Conservation (phyloP, 1,140 invertebrate species). For the Pseudomyrmex cubaensis region DNA sequence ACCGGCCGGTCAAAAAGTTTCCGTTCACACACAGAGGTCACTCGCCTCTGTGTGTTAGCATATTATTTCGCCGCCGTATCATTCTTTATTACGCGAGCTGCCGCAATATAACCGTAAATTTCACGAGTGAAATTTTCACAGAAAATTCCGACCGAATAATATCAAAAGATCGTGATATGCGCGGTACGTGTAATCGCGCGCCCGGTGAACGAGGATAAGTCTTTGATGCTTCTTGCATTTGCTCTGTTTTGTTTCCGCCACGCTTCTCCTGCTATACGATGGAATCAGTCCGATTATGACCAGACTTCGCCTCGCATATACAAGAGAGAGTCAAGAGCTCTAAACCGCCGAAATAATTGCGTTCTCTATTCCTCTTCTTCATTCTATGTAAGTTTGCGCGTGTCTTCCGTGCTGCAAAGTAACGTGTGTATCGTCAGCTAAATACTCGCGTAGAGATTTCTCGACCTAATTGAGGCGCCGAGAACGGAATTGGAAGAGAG, state of each 20-base stretch:
- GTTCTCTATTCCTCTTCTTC: background rate
- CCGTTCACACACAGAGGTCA: conserved; percentile 18
- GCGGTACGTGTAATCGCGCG: background rate
- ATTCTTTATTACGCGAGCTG: conserved; percentile 36
- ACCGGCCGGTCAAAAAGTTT: conserved; percentile 40
- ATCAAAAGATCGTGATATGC: background rate
- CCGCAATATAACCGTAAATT: conserved; percentile 40
- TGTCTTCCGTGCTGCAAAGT: background rate
- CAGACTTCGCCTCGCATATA: conserved; percentile 53
- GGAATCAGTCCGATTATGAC: conserved; percentile 59
- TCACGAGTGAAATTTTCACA: conserved; percentile 15
- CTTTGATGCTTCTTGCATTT: conserved; percentile 19
- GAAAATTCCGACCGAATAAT: background rate
- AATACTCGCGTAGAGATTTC: conserved; percentile 20
- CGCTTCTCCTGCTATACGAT: conserved; percentile 13
- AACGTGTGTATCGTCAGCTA: background rate
- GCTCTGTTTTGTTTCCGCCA: background rate
- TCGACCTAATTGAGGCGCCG: conserved; percentile 26
- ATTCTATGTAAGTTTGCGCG: background rate
- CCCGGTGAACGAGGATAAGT: conserved; percentile 5
- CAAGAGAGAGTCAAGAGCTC: background rate
- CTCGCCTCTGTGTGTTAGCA: conserved; percentile 1
- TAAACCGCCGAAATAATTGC: conserved; percentile 51
- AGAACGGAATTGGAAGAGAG: background rate
- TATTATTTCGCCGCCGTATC: conserved; percentile 22